Conservation (phyloP, 2,113 vertebrate genomes). For the Thryonomys swinderianus region DNA sequence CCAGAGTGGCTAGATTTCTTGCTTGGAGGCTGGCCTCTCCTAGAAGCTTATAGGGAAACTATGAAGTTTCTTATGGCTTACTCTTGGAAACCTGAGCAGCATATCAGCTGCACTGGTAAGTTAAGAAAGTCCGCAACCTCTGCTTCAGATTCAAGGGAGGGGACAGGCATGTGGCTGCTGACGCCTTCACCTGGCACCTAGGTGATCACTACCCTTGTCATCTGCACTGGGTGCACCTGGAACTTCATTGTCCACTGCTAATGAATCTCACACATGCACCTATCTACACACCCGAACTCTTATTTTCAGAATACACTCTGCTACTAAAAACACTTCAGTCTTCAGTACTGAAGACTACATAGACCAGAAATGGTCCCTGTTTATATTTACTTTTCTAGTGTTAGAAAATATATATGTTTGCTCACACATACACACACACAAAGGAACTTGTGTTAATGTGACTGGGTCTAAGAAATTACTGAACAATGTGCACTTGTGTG, state of each 20-base stretch:
- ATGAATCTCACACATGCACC: neutral
- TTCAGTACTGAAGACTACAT: neutral
- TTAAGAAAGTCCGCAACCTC: neutral
- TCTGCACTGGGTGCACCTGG: neutral
- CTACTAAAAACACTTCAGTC: neutral
- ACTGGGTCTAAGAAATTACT: neutral
- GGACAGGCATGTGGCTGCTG: too few relatives aligned
- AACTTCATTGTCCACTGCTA: neutral
- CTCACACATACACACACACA: neutral
- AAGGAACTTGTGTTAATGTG: neutral
- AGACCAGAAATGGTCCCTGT: neutral
- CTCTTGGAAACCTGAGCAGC: neutral
- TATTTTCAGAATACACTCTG: conserved; percentile 20
- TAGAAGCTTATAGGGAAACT: neutral
- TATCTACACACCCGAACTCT: neutral
- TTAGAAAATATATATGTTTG: neutral
- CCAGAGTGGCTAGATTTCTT: neutral
- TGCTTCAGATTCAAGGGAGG: neutral
- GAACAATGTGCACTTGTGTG: neutral
- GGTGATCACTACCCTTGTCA: neutral
- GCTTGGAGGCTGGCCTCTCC: neutral
- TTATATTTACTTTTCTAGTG: neutral
- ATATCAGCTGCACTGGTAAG: neutral
- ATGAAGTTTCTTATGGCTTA: neutral
- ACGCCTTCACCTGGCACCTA: neutral